phyloP scores from a whole-genome alignment of 2,888 invertebrate species.

The Cataglyphis cursor region DNA sequence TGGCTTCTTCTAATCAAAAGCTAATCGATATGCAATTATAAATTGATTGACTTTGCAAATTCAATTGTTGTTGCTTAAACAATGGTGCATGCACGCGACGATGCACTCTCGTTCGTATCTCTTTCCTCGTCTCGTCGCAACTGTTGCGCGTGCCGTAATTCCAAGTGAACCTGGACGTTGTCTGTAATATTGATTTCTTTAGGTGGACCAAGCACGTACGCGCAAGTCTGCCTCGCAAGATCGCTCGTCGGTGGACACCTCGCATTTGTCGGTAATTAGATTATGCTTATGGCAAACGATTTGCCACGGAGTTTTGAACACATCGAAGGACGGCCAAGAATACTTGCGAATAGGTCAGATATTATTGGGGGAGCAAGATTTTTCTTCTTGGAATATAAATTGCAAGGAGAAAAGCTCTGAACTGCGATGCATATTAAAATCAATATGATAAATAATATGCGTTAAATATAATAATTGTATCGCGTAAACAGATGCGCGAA shows the following conservation, averaged over 20 bases:
- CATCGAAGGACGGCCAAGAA: conserved; percentile 50
- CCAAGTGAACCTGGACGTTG: conserved; percentile 75
- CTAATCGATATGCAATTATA: neutral
- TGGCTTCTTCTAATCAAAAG: neutral
- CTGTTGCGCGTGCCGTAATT: conserved; percentile 81
- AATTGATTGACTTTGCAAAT: neutral
- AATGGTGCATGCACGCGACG: conserved; percentile 4
- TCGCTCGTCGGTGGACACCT: conserved; percentile 47
- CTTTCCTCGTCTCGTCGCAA: conserved; percentile 70
- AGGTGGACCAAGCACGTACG: conserved; percentile 71
- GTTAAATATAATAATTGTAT: neutral
- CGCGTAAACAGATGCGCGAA: neutral
- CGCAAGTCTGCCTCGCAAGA: conserved; percentile 76
- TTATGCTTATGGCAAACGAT: conserved; percentile 58
- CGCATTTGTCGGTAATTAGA: conserved; percentile 68
- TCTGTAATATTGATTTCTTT: conserved; percentile 81
- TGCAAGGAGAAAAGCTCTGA: neutral
- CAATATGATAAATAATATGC: neutral
- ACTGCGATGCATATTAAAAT: neutral
- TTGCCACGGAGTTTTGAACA: conserved; percentile 53
- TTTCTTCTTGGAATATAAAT: conserved; percentile 8
- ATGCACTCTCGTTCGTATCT: conserved; percentile 48
- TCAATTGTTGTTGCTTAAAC: conserved; percentile 35
- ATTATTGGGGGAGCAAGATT: neutral
- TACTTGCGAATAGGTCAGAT: conserved; percentile 30